Percentiles rank a stretch among this genome's conserved stretches.
Evolutionary conservation across 2,113 vertebrate genomes (phyloP).

Genomic region (Illadopsis cleaveri): DNA sequence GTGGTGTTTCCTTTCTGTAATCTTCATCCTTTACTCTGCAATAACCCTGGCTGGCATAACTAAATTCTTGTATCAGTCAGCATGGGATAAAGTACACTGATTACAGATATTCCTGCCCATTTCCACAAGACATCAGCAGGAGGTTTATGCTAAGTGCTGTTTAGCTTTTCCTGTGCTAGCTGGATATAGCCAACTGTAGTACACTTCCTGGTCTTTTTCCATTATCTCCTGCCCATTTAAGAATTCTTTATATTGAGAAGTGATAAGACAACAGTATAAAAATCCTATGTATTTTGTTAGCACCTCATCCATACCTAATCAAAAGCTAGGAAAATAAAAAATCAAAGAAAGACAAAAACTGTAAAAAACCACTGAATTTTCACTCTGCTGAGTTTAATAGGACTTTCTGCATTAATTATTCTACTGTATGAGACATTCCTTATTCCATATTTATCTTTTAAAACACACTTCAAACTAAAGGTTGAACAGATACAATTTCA

Average conservation of each 20-base stretch:
- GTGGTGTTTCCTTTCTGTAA: not conserved
- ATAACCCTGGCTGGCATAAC: not conserved
- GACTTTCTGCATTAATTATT: not conserved
- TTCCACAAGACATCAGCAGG: not conserved
- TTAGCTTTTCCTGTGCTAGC: not conserved
- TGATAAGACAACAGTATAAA: not conserved
- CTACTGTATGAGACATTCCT: not conserved
- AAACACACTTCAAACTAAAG: not conserved
- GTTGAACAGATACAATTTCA: not conserved
- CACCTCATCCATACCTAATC: not conserved
- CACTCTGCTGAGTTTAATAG: not conserved
- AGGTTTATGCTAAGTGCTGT: not conserved
- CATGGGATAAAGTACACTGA: fast-evolving
- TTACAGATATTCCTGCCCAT: not conserved
- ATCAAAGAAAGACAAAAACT: not conserved
- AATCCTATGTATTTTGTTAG: not conserved
- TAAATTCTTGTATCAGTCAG: not conserved
- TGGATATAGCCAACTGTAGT: not conserved
- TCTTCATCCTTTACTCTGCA: not conserved
- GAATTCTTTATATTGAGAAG: not conserved
- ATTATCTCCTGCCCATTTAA: not conserved
- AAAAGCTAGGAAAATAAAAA: not conserved
- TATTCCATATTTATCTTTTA: not conserved
- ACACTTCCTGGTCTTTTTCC: not conserved
- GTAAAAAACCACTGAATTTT: not conserved